These are phyloP conservation scores for Pegea sp. DNA, from an alignment of 23 tunicate species.

Conservation along the genomic window DNA sequence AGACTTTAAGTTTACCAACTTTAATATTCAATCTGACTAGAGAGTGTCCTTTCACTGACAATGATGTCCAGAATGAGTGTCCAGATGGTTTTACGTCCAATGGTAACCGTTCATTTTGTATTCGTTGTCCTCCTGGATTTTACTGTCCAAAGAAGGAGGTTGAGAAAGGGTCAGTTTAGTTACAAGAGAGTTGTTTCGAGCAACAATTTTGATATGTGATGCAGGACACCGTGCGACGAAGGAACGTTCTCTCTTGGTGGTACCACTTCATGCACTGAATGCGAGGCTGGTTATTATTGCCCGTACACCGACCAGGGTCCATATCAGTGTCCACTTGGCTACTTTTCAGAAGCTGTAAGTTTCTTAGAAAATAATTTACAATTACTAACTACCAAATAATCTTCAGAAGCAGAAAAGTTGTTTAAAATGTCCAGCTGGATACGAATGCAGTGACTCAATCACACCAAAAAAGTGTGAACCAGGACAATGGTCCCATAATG, in stretches of 20 bases:
- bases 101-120: constrained; percentile 41
- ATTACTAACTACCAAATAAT: too few species aligned
- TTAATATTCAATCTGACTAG: constrained; percentile 3
- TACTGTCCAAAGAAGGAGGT: constrained; percentile 20
- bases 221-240: constrained; percentile 22
- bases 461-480: constrained; percentile 9
- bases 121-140: constrained; percentile 47
- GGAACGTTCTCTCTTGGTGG: constrained; percentile 80
- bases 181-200: neutral
- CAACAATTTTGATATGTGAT: neutral
- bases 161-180: constrained; percentile 20
- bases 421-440: constrained; percentile 37
- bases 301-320: constrained; percentile 31
- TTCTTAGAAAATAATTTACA: too few species aligned
- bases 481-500: constrained; percentile 51
- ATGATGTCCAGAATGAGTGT: constrained; percentile 5
- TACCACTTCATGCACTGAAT: constrained; percentile 17
- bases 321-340: constrained; percentile 35
- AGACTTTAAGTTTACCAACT: neutral
- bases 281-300: constrained; percentile 55
- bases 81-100: constrained; percentile 39
- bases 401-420: constrained; percentile 7
- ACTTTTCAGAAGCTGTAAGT: constrained; percentile 21
- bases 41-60: constrained; percentile 39
- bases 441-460: constrained; percentile 14